Percentiles rank a stretch among this genome's conserved stretches.
phyloP scores from a whole-genome alignment of 2,888 invertebrate genomes.

The Coronaproctus castanopsis region DNA sequence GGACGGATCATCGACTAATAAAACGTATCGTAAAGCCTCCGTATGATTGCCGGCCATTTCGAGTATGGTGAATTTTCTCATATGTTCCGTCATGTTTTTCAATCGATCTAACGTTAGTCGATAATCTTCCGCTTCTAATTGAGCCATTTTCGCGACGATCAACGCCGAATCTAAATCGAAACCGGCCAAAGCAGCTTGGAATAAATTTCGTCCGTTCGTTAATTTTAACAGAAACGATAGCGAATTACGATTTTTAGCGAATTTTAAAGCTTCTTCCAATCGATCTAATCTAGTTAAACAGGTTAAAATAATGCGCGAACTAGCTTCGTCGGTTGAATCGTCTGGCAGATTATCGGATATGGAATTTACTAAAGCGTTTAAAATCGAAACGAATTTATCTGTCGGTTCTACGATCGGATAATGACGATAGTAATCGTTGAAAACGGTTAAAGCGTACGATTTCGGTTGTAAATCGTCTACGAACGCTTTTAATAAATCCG shows the following conservation, averaged over 20 bases:
- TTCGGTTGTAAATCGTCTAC: neutral
- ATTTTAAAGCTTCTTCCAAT: neutral
- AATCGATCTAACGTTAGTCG: neutral
- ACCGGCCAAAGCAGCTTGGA: neutral
- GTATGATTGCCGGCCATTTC: neutral
- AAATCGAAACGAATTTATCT: neutral
- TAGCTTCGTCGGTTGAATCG: neutral
- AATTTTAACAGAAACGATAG: neutral
- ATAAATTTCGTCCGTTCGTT: neutral
- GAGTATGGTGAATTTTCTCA: neutral
- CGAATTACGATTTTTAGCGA: neutral
- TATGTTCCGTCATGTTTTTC: neutral
- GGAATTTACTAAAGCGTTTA: neutral
- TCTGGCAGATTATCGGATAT: neutral
- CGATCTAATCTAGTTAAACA: neutral
- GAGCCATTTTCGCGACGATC: neutral
- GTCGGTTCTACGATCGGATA: neutral
- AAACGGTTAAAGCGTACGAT: neutral
- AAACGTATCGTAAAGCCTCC: neutral
- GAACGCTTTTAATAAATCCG: neutral
- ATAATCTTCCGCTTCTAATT: neutral
- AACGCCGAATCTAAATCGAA: neutral
- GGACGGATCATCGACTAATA: neutral
- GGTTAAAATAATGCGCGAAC: neutral
- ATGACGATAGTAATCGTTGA: neutral